A percentile compares a stretch with the other conserved stretches of the same genome.
Conservation (phyloP, 1,140 invertebrate species). For the Drosophila kepulauana region DNA sequence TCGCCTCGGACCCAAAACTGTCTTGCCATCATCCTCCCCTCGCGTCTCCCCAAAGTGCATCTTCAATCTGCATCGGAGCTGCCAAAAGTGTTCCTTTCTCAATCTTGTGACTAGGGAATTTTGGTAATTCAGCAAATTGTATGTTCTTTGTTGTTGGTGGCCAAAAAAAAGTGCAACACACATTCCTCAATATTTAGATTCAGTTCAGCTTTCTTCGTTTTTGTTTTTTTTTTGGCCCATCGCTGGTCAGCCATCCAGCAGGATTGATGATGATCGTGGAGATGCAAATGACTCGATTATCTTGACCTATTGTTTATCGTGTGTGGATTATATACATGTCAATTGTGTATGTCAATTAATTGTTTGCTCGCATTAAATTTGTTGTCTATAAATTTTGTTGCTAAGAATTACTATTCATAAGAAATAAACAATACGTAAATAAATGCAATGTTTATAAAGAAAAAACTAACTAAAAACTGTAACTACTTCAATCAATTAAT, state of each 20-base stretch:
- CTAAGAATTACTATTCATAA: no score
- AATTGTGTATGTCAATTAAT: no score
- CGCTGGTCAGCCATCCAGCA: background rate
- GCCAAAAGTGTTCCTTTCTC: background rate
- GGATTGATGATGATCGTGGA: background rate
- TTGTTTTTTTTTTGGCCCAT: no score
- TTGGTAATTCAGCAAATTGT: constrained; percentile 8
- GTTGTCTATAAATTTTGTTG: no score
- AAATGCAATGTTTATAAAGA: no score
- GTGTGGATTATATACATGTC: background rate
- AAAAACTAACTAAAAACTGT: no score
- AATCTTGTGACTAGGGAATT: constrained; percentile 14
- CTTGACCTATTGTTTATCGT: background rate
- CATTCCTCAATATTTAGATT: background rate
- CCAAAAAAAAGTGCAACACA: background rate
- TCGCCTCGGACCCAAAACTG: constrained; percentile 19
- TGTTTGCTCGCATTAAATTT: no score
- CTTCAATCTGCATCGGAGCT: background rate
- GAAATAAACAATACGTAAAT: no score
- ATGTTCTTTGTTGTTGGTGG: background rate
- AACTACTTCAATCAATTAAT: no score
- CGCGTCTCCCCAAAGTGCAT: background rate
- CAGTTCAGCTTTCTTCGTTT: background rate
- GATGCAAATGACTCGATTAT: constrained; percentile 9
- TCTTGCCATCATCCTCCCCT: constrained; percentile 5